Conservation (phyloP, 2,113 vertebrate species). For the Anser cygnoides region DNA sequence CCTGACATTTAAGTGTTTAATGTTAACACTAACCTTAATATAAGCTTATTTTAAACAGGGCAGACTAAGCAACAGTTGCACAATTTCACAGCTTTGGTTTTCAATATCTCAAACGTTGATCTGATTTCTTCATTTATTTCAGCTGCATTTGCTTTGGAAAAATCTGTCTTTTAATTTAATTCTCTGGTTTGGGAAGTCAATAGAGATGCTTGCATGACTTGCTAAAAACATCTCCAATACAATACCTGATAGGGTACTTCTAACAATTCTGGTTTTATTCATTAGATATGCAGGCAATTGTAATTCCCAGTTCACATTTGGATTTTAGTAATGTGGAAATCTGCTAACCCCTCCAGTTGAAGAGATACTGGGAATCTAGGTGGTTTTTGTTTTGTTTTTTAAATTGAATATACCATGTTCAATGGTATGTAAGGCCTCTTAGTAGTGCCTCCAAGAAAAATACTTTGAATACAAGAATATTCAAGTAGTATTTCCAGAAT, state of each 20-base stretch:
- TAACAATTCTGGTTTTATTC: background rate
- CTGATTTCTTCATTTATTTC: background rate
- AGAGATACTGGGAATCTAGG: background rate
- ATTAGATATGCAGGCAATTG: background rate
- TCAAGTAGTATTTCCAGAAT: background rate
- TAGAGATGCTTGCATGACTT: background rate
- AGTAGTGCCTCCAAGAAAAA: background rate
- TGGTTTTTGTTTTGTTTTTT: background rate
- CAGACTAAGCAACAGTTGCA: background rate
- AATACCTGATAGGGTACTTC: rapidly evolving
- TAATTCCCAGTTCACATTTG: rapidly evolving
- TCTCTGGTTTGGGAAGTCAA: background rate
- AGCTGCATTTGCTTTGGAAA: background rate
- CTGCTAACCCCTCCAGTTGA: background rate
- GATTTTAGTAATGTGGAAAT: background rate
- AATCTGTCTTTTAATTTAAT: background rate
- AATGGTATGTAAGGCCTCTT: background rate
- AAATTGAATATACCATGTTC: background rate
- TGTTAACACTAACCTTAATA: background rate
- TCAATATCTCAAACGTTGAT: background rate
- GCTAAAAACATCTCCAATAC: rapidly evolving
- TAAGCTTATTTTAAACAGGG: background rate
- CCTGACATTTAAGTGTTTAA: background rate
- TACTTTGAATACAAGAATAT: background rate
- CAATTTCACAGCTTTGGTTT: background rate